A percentile compares a stretch with the other conserved stretches of the same genome.
Conservation (phyloP, 2,888 invertebrate genomes). For the Xanthia togata region DNA sequence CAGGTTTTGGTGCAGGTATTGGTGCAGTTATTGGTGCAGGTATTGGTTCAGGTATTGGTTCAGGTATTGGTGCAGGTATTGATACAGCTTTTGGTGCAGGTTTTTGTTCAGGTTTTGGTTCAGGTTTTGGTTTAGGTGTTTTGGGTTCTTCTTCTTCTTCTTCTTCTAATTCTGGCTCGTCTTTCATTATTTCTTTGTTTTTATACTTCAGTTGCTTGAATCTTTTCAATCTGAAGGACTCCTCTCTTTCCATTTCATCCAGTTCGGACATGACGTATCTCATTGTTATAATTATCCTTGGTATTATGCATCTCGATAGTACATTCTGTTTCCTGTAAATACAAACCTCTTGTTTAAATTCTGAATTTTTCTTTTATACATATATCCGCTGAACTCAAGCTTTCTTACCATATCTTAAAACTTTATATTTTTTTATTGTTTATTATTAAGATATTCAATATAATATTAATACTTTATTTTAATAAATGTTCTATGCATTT, state of each 20-base stretch:
- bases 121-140: too few relatives aligned
- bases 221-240: slow-evolving; percentile 37
- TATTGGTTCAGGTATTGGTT: background rate
- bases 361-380: slow-evolving; percentile 5
- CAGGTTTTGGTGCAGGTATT: background rate
- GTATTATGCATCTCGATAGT: slow-evolving; percentile 47
- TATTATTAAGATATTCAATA: background rate
- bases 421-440: background rate
- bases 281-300: slow-evolving; percentile 16
- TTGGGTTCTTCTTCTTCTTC: too few relatives aligned
- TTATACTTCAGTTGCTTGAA: slow-evolving; percentile 37
- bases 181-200: too few relatives aligned
- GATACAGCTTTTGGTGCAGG: background rate
- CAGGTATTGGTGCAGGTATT: background rate
- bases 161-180: too few relatives aligned
- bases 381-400: slow-evolving; percentile 28
- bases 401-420: background rate
- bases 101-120: background rate
- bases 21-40: background rate
- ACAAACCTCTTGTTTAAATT: slow-evolving; percentile 57
- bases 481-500: too few relatives aligned
- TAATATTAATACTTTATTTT: background rate
- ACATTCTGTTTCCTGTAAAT: slow-evolving; percentile 76
- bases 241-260: slow-evolving; percentile 58
- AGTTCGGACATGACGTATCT: slow-evolving; percentile 16